Evolutionary conservation across 2,888 invertebrate genomes (phyloP), one percentile per base, ranked within the genome.

Genomic region (Trachelus tabidus): DNA sequence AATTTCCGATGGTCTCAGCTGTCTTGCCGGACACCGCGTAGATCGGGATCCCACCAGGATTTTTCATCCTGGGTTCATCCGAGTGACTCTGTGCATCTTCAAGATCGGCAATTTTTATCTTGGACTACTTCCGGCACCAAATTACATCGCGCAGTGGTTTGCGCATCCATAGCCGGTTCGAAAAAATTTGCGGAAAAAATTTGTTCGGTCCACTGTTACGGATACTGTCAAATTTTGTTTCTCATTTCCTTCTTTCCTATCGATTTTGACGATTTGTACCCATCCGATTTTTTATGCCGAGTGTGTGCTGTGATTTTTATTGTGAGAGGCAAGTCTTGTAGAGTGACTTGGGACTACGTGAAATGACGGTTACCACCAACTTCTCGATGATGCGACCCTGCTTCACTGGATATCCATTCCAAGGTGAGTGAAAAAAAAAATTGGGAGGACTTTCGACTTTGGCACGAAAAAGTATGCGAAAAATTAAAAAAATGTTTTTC

Each of bases 331-430:
- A 23, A 56, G 71, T 68, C 75, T 11, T 37, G 71, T 30, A 33
- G 30, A 30, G 71, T 71, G 71, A 33, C 71, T 71, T 33, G 40
- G 81, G 83, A 83, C 76, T 77, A 84, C 85, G 85, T 89, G 90
- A 89, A 81, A 92, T 92, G 93, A 92, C 92, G 88, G 92, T 93
- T 85, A 92, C 92, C 76, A 90, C 89, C 69, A 92, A 91, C 85
- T 91, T 92, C 83, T 91, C 91, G 81, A 92, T 92, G 92, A 93
- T 93, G 92, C 90, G 92, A 85, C 92, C 93, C 75, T 92, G 92
- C 85, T 92, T 92, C 71, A 89, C 92, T 84, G 92, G 93, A 88
- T 93, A 93, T 84, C 91, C 93, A n/a, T 93, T 93, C 86, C 93
- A 93, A 92, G 93, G 93, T 93, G 88, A 83, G 79, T 34, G 73